A percentile compares a stretch with the other conserved stretches of the same genome.
These are phyloP conservation scores for Pagetopsis macropterus DNA, from an alignment of 2,797 vertebrate species.

Conservation along the genomic window DNA sequence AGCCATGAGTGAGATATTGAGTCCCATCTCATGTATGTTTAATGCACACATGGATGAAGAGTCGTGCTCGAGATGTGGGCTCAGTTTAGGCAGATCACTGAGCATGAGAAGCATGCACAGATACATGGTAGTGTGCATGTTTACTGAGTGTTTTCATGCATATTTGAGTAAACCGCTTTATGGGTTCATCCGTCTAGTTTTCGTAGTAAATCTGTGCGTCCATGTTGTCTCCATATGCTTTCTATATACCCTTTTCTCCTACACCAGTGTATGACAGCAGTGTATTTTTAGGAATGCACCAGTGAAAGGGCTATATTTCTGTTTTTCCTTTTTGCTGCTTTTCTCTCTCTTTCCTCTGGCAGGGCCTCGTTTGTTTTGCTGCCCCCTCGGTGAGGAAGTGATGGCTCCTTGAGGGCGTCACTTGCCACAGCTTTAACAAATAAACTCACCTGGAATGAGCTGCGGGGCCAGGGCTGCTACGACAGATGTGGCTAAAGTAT, in stretches of 20 bases:
- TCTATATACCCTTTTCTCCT: conserved; percentile 43
- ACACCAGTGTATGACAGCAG: conserved; percentile 10
- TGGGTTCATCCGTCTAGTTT: conserved; percentile 14
- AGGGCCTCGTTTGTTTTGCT: conserved; percentile 76
- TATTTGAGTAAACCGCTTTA: conserved; percentile 35
- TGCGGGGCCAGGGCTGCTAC: conserved; percentile 62
- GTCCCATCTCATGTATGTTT: conserved; percentile 78
- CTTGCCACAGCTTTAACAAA: conserved; percentile 78
- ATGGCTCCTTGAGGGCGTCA: conserved; percentile 77
- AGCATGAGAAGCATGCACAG: conserved; percentile 42
- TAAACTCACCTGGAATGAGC: conserved; percentile 78
- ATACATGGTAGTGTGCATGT: conserved; percentile 14
- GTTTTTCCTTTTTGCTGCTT: conserved; percentile 38
- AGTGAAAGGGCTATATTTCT: conserved; percentile 35
- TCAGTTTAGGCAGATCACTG: conserved; percentile 65
- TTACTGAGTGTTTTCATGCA: conserved; percentile 27
- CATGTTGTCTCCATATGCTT: conserved; percentile 20
- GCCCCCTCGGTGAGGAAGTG: conserved; percentile 69
- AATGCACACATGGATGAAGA: conserved; percentile 69
- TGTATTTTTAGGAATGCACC: conserved; percentile 44
- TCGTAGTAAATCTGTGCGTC: conserved; percentile 9
- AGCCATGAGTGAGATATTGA: conserved; percentile 69
- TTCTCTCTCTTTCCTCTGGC: conserved; percentile 48
- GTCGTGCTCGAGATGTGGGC: conserved; percentile 67
- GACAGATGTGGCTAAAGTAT: conserved; percentile 74